Percentiles rank a stretch among this genome's conserved stretches.
phyloP scores from a whole-genome alignment of 30 jellyfish, hydroid and myxozoan species.

The Turritopsis rubra region DNA sequence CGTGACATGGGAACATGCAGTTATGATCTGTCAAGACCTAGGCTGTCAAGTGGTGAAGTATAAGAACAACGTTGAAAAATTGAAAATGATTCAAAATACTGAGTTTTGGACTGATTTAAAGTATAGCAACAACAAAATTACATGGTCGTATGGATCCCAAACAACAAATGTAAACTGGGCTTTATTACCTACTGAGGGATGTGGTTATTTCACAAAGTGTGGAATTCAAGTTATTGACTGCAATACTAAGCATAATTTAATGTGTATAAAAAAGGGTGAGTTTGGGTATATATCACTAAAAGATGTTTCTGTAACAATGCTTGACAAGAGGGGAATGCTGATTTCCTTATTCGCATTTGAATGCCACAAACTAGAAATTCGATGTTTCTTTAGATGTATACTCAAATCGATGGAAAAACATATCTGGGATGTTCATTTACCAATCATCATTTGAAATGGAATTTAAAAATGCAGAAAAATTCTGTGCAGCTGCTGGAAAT shows the following conservation, averaged over 20 bases:
- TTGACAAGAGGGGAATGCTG: no score
- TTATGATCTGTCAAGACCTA: neutral
- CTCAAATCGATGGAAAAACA: neutral
- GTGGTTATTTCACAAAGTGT: neutral
- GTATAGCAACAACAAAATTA: neutral
- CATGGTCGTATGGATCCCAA: neutral
- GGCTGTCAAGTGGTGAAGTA: neutral
- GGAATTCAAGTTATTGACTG: neutral
- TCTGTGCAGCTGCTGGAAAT: neutral
- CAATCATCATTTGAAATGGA: neutral
- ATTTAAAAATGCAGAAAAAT: neutral
- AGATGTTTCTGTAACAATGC: no score
- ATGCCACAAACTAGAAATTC: neutral
- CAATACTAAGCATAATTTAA: neutral
- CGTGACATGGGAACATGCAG: neutral
- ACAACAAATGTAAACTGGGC: neutral
- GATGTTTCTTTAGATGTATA: neutral
- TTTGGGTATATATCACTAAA: no score
- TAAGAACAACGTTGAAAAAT: neutral
- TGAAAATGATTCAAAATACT: neutral
- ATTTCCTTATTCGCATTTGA: no score
- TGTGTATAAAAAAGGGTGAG: neutral
- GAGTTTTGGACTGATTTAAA: neutral
- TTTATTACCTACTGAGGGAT: neutral
- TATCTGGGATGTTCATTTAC: neutral